Percentiles rank a stretch among this genome's conserved stretches.
These are phyloP conservation scores for Oenanthe oenanthe DNA, from an alignment of 2,113 vertebrate genomes.

Conservation along the genomic window DNA sequence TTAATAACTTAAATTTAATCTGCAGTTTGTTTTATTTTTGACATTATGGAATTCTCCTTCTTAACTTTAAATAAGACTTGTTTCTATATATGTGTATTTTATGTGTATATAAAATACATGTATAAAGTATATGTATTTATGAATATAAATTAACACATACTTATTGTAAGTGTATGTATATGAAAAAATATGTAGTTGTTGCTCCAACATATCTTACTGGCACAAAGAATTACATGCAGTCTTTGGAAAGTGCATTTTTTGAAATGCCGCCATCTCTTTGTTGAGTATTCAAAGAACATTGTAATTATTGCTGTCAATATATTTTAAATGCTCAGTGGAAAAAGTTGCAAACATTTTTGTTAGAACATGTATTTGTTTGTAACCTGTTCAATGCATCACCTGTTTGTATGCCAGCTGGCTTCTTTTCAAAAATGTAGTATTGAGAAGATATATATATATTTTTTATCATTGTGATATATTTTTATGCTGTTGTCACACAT, in stretches of 20 bases:
- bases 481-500: not conserved
- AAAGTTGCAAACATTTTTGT: slow-evolving; percentile 1
- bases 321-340: slow-evolving; percentile 22
- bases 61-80: not conserved
- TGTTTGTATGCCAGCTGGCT: slow-evolving; percentile 21
- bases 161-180: not conserved
- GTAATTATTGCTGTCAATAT: slow-evolving; percentile 26
- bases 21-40: not conserved
- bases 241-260: not conserved
- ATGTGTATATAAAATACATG: not conserved
- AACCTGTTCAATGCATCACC: slow-evolving; percentile 24
- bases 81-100: not conserved
- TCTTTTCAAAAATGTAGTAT: not conserved
- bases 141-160: not conserved
- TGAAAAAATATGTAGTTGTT: not conserved
- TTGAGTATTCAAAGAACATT: not conserved
- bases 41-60: not conserved
- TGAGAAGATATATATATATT: not conserved
- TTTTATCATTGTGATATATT: slow-evolving; percentile 12
- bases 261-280: not conserved
- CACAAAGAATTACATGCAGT: not conserved
- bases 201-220: not conserved
- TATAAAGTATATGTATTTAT: not conserved
- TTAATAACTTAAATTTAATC: not conserved
- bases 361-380: slow-evolving; percentile 27